Conservation (phyloP, 2,113 vertebrate genomes). For the Gracilinanus agilis region DNA sequence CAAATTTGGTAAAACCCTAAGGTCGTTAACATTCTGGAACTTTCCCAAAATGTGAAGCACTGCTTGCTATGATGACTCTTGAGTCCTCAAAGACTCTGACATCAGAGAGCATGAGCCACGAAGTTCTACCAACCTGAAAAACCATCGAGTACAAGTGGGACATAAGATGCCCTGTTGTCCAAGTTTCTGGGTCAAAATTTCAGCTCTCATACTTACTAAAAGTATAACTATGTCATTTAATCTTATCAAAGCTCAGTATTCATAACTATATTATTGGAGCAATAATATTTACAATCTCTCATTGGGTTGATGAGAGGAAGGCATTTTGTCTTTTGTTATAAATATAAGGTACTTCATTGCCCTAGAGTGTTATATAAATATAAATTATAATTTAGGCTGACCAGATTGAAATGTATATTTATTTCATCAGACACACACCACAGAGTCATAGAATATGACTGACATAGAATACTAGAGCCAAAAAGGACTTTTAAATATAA, state of each 20-base stretch:
- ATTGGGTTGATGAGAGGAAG: not conserved
- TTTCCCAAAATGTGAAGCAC: not conserved
- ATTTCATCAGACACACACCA: not conserved
- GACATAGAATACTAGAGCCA: not conserved
- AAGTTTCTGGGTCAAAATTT: not conserved
- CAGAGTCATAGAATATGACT: not conserved
- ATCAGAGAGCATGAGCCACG: not conserved
- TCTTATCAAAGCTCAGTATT: not conserved
- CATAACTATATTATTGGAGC: not conserved
- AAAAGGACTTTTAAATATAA: not conserved
- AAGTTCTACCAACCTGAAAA: not conserved
- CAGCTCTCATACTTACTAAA: not conserved
- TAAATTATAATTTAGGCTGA: not conserved
- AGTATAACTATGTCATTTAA: not conserved
- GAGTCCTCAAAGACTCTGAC: not conserved
- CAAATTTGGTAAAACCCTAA: not conserved
- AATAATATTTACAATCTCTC: not conserved
- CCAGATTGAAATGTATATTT: not conserved
- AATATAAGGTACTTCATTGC: not conserved
- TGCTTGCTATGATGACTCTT: not conserved
- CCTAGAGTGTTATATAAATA: not conserved
- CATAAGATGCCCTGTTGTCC: not conserved
- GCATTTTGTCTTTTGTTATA: not conserved
- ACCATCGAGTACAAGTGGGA: not conserved
- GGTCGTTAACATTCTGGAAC: not conserved